Evolutionary conservation across 2,888 invertebrate species (phyloP).

Genomic region (Tetragonisca angustula): DNA sequence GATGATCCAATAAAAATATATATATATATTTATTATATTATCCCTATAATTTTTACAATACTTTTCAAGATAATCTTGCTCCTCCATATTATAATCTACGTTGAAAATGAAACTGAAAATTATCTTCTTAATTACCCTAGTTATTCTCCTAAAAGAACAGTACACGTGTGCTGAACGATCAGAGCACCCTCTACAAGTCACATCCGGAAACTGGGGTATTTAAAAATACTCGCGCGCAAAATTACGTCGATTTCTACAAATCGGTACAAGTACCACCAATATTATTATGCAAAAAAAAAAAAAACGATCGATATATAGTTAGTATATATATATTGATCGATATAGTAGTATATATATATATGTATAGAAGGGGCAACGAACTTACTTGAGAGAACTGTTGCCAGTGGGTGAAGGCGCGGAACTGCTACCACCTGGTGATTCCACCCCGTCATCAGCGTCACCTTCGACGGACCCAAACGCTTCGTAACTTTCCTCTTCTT

Average conservation of each 20-base stretch:
- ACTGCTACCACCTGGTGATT: slow-evolving; percentile 78
- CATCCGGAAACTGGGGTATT: neutral
- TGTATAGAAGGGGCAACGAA: slow-evolving; percentile 28
- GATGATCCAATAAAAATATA: neutral
- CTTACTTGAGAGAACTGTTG: slow-evolving; percentile 71
- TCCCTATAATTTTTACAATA: neutral
- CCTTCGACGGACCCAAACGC: slow-evolving; percentile 79
- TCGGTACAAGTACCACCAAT: neutral
- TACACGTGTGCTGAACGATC: neutral
- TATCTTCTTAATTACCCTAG: neutral
- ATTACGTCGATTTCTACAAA: neutral
- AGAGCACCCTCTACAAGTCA: slow-evolving; percentile 29
- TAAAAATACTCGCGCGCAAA: slow-evolving; percentile 32
- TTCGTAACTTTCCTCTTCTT: slow-evolving; percentile 81
- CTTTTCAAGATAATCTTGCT: neutral
- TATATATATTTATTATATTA: too few species aligned
- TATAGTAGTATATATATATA: neutral
- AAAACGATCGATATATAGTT: slow-evolving; percentile 20
- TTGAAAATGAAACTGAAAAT: neutral
- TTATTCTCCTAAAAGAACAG: neutral
- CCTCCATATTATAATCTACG: neutral
- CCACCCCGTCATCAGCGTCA: slow-evolving; percentile 70
- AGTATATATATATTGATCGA: too few species aligned
- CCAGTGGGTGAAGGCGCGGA: slow-evolving; percentile 81
- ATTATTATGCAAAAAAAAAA: neutral